These are phyloP conservation scores for Zosterops japonicus DNA, from an alignment of 2,113 vertebrate species.

Conservation along the genomic window DNA sequence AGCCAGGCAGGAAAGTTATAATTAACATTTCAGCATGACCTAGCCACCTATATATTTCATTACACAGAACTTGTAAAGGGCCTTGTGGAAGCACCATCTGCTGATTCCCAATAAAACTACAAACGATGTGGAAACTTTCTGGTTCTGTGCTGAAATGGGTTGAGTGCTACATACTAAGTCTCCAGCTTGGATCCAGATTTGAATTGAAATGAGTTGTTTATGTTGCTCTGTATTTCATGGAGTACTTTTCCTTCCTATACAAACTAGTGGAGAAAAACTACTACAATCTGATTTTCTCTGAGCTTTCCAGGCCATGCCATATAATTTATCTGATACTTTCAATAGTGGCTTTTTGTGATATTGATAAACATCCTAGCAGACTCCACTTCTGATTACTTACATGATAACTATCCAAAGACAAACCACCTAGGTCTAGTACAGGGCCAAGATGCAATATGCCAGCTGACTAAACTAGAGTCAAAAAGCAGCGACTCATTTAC, in stretches of 20 bases:
- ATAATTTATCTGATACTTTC: background rate
- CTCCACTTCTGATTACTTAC: conserved; percentile 23
- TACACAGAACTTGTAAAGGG: background rate
- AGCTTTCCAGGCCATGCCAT: background rate
- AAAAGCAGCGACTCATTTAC: conserved; percentile 37
- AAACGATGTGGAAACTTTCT: background rate
- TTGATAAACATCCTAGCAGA: conserved; percentile 19
- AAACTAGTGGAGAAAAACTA: background rate
- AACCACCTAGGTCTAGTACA: background rate
- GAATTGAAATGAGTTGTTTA: background rate
- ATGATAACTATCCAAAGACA: conserved; percentile 14
- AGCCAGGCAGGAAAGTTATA: background rate
- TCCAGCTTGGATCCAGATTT: conserved; percentile 8
- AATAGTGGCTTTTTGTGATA: background rate
- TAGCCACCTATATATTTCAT: background rate
- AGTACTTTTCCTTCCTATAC: background rate
- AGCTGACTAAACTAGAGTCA: background rate
- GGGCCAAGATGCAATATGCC: background rate
- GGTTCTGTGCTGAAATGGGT: background rate
- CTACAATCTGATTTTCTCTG: background rate
- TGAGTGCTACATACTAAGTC: background rate
- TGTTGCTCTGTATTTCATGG: background rate
- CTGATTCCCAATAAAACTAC: conserved; percentile 21
- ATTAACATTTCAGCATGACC: background rate
- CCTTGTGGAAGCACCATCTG: conserved; percentile 16